Percentiles rank a stretch among this genome's conserved stretches.
Evolutionary conservation across 1,140 invertebrate species (phyloP).

Genomic region (Asbolus verrucosus): DNA sequence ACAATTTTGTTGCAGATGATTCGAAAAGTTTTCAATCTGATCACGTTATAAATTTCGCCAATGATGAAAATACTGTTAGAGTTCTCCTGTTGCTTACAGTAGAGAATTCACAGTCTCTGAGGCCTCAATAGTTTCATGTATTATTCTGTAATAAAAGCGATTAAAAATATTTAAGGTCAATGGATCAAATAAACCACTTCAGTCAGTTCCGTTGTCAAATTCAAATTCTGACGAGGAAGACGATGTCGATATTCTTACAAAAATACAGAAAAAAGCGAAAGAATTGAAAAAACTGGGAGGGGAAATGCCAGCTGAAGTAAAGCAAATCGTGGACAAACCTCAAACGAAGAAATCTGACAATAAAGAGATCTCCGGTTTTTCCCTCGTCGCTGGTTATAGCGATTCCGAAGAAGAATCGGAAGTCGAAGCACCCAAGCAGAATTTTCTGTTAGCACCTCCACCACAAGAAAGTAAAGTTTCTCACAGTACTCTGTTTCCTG

Average conservation of each 20-base stretch:
- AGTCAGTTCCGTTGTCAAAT: not conserved
- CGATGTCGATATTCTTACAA: conserved; percentile 63
- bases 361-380: conserved; percentile 61
- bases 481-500: conserved; percentile 65
- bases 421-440: conserved; percentile 47
- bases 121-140: conserved; percentile 10
- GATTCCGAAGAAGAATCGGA: conserved; percentile 70
- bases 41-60: conserved; percentile 46
- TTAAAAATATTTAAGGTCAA: conserved; percentile 1
- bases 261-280: conserved; percentile 65
- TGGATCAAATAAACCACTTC: conserved; percentile 13
- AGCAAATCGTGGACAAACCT: conserved; percentile 13
- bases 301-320: not conserved
- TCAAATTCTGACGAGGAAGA: conserved; percentile 58
- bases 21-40: conserved; percentile 66
- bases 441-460: conserved; percentile 51
- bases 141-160: not conserved
- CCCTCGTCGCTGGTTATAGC: conserved; percentile 71
- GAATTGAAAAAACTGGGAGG: conserved; percentile 64
- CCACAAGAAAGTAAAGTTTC: conserved; percentile 22
- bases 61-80: conserved; percentile 65
- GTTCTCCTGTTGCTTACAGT: conserved; percentile 58
- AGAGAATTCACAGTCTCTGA: conserved; percentile 63
- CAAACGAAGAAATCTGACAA: conserved; percentile 35
- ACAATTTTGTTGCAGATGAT: conserved; percentile 28